phyloP scores from a whole-genome alignment of 2,113 vertebrate species.

The Anguilla japonica region DNA sequence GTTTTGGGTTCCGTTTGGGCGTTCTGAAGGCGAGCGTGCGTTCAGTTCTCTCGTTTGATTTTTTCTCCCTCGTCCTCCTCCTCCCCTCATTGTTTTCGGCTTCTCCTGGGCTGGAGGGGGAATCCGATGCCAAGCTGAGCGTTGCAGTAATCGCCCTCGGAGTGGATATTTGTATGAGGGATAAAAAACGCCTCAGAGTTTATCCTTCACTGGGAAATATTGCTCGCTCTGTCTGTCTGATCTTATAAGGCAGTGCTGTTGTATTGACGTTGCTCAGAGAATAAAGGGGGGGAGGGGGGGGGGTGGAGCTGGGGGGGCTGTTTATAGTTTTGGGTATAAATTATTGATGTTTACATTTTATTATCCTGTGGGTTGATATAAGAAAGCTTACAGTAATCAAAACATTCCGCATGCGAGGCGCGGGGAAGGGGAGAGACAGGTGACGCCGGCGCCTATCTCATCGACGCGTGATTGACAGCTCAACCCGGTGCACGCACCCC shows the following conservation, averaged over 20 bases:
- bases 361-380: slow-evolving; percentile 46
- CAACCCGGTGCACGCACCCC: slow-evolving; percentile 74
- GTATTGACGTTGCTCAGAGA: slow-evolving; percentile 41
- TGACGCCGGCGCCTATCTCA: slow-evolving; percentile 74
- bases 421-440: slow-evolving; percentile 69
- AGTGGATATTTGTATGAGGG: slow-evolving; percentile 18
- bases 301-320: slow-evolving; percentile 9
- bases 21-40: neutral
- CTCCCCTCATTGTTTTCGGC: neutral
- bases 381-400: slow-evolving; percentile 47
- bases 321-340: slow-evolving; percentile 44
- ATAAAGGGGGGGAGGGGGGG: slow-evolving; percentile 29
- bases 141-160: neutral
- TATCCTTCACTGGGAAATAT: slow-evolving; percentile 31
- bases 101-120: neutral
- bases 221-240: slow-evolving; percentile 32
- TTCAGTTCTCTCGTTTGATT: neutral
- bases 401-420: slow-evolving; percentile 37
- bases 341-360: slow-evolving; percentile 54
- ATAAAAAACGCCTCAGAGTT: slow-evolving; percentile 17
- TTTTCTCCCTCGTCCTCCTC: neutral
- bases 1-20: neutral
- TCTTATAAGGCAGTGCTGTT: slow-evolving; percentile 36
- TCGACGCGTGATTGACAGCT: slow-evolving; percentile 77
- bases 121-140: slow-evolving; percentile 8